These are phyloP conservation scores for Loxodonta africana DNA, from an alignment of 2,113 vertebrate species.

Conservation along the genomic window DNA sequence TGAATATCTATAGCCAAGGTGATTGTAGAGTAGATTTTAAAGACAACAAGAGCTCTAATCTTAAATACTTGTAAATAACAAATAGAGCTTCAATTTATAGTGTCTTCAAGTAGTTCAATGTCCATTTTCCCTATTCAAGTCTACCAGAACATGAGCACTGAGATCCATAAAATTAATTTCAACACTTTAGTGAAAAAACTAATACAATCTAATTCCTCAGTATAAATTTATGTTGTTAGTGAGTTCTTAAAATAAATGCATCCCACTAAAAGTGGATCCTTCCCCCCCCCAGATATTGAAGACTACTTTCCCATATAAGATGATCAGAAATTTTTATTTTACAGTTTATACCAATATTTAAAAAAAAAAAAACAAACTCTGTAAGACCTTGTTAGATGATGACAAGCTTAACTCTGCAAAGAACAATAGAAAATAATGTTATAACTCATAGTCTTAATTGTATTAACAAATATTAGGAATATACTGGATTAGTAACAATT, in stretches of 20 bases:
- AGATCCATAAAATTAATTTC: slow-evolving; percentile 25
- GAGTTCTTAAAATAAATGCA: background rate
- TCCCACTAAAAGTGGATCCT: background rate
- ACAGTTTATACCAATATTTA: background rate
- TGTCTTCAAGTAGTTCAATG: background rate
- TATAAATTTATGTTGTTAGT: background rate
- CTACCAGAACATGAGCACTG: background rate
- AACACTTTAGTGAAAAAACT: background rate
- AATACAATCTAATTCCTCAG: slow-evolving; percentile 12
- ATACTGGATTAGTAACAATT: background rate
- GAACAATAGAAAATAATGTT: background rate
- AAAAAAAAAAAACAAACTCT: background rate
- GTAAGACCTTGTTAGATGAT: background rate
- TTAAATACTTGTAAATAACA: slow-evolving; percentile 26
- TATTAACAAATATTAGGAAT: slow-evolving; percentile 4
- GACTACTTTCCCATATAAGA: background rate
- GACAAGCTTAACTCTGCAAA: background rate
- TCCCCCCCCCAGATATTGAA: background rate
- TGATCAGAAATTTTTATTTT: background rate
- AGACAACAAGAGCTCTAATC: background rate
- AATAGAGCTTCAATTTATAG: background rate
- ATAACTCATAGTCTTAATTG: background rate
- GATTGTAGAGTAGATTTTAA: background rate
- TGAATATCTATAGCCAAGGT: background rate
- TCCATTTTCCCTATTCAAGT: background rate